Evolutionary conservation across 2,113 vertebrate genomes (phyloP).

Genomic region (Kryptolebias marmoratus): DNA sequence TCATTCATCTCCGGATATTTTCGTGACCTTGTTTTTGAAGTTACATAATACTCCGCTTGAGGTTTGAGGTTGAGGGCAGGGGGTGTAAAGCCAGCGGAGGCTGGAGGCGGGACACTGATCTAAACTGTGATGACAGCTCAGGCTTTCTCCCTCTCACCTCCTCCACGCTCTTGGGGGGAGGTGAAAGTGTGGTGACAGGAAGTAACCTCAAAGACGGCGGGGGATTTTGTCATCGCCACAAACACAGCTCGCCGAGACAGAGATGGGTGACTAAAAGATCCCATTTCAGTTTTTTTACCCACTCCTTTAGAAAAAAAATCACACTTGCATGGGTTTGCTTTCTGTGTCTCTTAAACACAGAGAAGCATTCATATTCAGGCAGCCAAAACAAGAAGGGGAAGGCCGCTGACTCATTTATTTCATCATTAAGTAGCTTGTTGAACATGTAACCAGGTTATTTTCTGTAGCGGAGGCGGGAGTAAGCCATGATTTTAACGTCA

Average conservation of each 20-base stretch:
- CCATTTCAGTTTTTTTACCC: slow-evolving; percentile 40
- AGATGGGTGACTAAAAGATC: slow-evolving; percentile 39
- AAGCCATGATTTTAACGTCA: slow-evolving; percentile 50
- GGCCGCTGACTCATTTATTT: slow-evolving; percentile 58
- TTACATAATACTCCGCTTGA: slow-evolving; percentile 59
- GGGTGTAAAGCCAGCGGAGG: slow-evolving; percentile 34
- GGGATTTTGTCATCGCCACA: slow-evolving; percentile 40
- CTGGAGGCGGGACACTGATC: slow-evolving; percentile 60
- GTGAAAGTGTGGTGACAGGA: slow-evolving; percentile 52
- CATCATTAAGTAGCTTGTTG: slow-evolving; percentile 55
- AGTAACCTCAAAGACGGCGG: slow-evolving; percentile 50
- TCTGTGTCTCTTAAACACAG: slow-evolving; percentile 5
- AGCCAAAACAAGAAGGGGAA: slow-evolving; percentile 22
- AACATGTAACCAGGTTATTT: slow-evolving; percentile 50
- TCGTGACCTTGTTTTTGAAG: slow-evolving; percentile 54
- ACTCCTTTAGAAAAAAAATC: slow-evolving; percentile 20
- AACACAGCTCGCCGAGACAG: slow-evolving; percentile 26
- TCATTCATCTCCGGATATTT: slow-evolving; percentile 51
- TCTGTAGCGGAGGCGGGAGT: slow-evolving; percentile 38
- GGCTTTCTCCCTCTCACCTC: slow-evolving; percentile 69
- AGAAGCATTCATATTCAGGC: slow-evolving; percentile 1
- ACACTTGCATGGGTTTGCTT: slow-evolving; percentile 28
- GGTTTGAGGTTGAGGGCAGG: slow-evolving; percentile 56
- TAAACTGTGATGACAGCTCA: slow-evolving; percentile 71
- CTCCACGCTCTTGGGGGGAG: slow-evolving; percentile 50